These are phyloP conservation scores for Benitochromis conjunctus DNA, from an alignment of 2,113 vertebrate species.

Conservation along the genomic window DNA sequence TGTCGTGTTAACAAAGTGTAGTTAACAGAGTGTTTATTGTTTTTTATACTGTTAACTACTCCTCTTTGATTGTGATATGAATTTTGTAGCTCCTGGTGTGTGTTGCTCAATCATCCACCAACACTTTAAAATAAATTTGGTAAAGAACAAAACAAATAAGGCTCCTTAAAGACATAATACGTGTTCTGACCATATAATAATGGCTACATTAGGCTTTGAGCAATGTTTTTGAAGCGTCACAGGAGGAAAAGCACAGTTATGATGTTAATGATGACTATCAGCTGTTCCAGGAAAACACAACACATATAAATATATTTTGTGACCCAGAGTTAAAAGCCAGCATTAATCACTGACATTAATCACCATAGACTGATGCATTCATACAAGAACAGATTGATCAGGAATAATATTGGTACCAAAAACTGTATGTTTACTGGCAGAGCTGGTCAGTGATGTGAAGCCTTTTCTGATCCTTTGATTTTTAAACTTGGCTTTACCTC, in stretches of 20 bases:
- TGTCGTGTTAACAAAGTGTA: not conserved
- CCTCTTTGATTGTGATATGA: not conserved
- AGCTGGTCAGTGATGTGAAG: not conserved
- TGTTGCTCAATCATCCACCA: not conserved
- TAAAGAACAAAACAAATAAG: not conserved
- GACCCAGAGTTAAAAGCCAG: accelerated
- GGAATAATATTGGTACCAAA: not conserved
- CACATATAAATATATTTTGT: not conserved
- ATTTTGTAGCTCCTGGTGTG: not conserved
- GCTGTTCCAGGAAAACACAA: not conserved
- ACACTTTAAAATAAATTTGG: not conserved
- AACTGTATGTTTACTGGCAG: not conserved
- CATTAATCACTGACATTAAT: not conserved
- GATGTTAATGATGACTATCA: not conserved
- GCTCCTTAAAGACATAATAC: not conserved
- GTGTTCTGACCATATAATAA: not conserved
- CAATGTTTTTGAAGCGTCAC: not conserved
- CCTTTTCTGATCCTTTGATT: not conserved
- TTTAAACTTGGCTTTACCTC: not conserved
- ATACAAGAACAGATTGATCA: not conserved
- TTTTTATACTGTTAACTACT: not conserved
- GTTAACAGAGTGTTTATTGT: not conserved
- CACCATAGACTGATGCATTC: not conserved
- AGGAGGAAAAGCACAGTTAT: not conserved
- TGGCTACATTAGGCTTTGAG: accelerated